Percentiles rank a stretch among this genome's conserved stretches.
These are phyloP conservation scores for Sebastes variabilis DNA, from an alignment of 2,797 vertebrate species.

Conservation along the genomic window DNA sequence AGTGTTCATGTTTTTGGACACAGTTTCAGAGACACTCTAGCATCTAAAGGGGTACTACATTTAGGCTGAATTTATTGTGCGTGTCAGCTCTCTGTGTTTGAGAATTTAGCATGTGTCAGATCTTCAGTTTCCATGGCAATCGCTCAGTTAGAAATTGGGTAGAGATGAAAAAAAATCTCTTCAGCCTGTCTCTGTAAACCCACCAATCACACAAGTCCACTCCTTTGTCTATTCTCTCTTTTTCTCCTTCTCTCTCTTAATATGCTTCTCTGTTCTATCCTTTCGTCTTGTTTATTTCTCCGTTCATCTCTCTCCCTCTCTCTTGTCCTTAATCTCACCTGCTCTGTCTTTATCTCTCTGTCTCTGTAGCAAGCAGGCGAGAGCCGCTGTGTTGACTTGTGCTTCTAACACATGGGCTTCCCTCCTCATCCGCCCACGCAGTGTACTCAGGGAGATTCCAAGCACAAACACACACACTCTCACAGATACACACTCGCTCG, in stretches of 20 bases:
- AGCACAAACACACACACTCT: constrained; percentile 26
- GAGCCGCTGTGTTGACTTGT: constrained; percentile 46
- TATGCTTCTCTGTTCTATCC: background rate
- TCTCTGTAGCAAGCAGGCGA: constrained; percentile 41
- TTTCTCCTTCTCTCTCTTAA: background rate
- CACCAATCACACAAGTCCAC: background rate
- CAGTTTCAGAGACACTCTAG: background rate
- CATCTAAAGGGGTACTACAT: background rate
- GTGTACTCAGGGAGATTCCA: constrained; percentile 60
- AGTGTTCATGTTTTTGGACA: background rate
- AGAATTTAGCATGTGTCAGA: constrained; percentile 50
- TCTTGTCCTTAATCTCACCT: background rate
- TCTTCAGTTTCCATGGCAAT: constrained; percentile 71
- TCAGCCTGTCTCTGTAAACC: constrained; percentile 13
- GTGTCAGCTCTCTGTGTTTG: constrained; percentile 3
- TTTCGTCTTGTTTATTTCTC: background rate
- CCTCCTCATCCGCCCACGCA: constrained; percentile 66
- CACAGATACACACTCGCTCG: constrained; percentile 15
- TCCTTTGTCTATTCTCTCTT: background rate
- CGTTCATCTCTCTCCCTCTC: constrained; percentile 7
- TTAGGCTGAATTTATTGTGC: constrained; percentile 11
- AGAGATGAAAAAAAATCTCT: constrained; percentile 8
- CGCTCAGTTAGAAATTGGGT: constrained; percentile 35
- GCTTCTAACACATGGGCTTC: constrained; percentile 63
- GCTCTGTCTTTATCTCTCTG: constrained; percentile 2